These are phyloP conservation scores for Temnothorax rugatulus DNA, from an alignment of 2,888 invertebrate species.

Conservation along the genomic window DNA sequence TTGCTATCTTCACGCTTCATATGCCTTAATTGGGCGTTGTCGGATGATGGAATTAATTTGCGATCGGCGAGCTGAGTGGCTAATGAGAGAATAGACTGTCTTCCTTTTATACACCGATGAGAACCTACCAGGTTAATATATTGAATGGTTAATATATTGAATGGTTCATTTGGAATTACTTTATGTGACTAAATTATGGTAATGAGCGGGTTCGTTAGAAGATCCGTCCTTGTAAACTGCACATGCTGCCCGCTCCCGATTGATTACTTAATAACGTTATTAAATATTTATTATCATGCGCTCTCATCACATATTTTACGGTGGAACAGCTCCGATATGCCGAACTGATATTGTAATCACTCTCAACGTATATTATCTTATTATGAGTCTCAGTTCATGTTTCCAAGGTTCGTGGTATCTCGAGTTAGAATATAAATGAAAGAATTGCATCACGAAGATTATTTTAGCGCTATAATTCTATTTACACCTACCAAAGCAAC, in stretches of 20 bases:
- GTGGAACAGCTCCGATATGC: not conserved
- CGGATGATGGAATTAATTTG: slow-evolving; percentile 82
- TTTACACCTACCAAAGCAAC: not conserved
- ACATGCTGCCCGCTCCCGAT: not conserved
- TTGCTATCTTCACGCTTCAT: slow-evolving; percentile 82
- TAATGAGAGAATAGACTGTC: slow-evolving; percentile 74
- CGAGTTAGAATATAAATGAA: not conserved
- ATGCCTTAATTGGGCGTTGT: slow-evolving; percentile 83
- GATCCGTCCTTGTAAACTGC: slow-evolving; percentile 12
- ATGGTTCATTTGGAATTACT: slow-evolving; percentile 30
- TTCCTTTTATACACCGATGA: slow-evolving; percentile 40
- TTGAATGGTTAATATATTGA: slow-evolving; percentile 49
- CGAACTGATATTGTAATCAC: not conserved
- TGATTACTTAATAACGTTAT: slow-evolving; percentile 49
- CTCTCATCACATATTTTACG: slow-evolving; percentile 11
- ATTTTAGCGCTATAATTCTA: not conserved
- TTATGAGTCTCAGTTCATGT: slow-evolving; percentile 1
- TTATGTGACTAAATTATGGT: slow-evolving; percentile 53
- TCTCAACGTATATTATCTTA: slow-evolving; percentile 11
- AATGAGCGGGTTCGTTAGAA: slow-evolving; percentile 26
- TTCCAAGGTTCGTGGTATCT: not conserved
- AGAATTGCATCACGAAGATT: not conserved
- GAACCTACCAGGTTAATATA: slow-evolving; percentile 36
- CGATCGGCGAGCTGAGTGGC: slow-evolving; percentile 76
- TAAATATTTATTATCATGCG: slow-evolving; percentile 42